phyloP scores from a whole-genome alignment of 2,888 invertebrate species.

The Cephonodes hylas region DNA sequence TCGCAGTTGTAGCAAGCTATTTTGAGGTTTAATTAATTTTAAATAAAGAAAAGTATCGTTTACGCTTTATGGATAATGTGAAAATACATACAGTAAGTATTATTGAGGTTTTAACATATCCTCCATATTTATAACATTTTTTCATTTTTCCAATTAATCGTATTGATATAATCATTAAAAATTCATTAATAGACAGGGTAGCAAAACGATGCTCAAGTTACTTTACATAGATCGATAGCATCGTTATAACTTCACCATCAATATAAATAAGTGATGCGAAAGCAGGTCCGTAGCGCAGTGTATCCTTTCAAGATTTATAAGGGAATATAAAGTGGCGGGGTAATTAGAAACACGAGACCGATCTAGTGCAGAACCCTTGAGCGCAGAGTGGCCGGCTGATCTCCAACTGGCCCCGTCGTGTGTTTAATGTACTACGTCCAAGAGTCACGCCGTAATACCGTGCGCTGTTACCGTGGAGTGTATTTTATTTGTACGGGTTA shows the following conservation, averaged over 20 bases:
- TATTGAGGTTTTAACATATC: too few relatives aligned
- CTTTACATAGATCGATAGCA: neutral
- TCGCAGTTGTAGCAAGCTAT: neutral
- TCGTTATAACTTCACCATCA: neutral
- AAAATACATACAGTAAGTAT: neutral
- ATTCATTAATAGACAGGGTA: too few relatives aligned
- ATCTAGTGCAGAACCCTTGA: conserved; percentile 26
- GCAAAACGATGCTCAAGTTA: neutral
- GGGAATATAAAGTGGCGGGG: conserved; percentile 8
- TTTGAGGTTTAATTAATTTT: neutral
- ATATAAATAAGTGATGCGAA: neutral
- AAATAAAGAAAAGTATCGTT: neutral
- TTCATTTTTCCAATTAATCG: too few relatives aligned
- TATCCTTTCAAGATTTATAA: neutral
- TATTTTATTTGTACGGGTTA: conserved; percentile 9
- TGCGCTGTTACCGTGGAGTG: neutral
- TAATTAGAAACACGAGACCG: conserved; percentile 26
- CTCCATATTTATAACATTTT: too few relatives aligned
- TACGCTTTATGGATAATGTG: neutral
- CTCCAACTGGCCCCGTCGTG: conserved; percentile 16
- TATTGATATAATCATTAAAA: too few relatives aligned
- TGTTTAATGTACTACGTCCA: conserved; percentile 25
- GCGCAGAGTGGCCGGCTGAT: conserved; percentile 7
- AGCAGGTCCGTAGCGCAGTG: neutral
- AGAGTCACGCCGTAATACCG: conserved; percentile 3